Percentiles rank a stretch among this genome's conserved stretches.
phyloP scores from a whole-genome alignment of 2,888 invertebrate genomes.

The Lingula anatina region DNA sequence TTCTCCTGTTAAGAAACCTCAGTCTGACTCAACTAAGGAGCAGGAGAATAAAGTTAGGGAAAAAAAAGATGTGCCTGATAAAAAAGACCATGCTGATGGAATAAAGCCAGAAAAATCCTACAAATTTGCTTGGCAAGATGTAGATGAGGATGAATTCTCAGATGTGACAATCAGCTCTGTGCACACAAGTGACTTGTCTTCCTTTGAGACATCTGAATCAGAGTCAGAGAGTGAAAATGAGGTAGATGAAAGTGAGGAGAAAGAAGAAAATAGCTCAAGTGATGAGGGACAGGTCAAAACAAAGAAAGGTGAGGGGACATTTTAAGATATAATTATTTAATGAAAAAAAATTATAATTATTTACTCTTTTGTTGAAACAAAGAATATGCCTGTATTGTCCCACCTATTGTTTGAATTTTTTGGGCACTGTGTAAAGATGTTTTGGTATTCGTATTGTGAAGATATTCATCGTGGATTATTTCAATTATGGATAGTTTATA shows the following conservation, averaged over 20 bases:
- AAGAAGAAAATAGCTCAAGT: slow-evolving; percentile 5
- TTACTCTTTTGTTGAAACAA: too few species aligned
- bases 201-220: slow-evolving; percentile 42
- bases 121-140: slow-evolving; percentile 42
- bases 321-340: too few species aligned
- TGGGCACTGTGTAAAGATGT: too few species aligned
- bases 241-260: too few species aligned
- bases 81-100: not conserved
- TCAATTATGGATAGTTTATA: too few species aligned
- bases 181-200: slow-evolving; percentile 53
- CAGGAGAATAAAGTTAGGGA: not conserved
- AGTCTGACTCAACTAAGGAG: not conserved
- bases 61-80: not conserved
- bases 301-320: not conserved
- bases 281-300: slow-evolving; percentile 9
- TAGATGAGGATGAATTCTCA: slow-evolving; percentile 23
- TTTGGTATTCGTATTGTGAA: too few species aligned
- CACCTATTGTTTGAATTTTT: too few species aligned
- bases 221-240: slow-evolving; percentile 3
- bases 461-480: too few species aligned
- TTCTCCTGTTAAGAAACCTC: too few species aligned
- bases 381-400: too few species aligned
- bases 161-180: slow-evolving; percentile 51
- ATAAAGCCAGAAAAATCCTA: slow-evolving; percentile 15
- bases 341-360: too few species aligned